Evolutionary conservation across 2,797 vertebrate species (phyloP), one percentile per base, ranked within the genome.

Genomic region (Thamnophis elegans): DNA sequence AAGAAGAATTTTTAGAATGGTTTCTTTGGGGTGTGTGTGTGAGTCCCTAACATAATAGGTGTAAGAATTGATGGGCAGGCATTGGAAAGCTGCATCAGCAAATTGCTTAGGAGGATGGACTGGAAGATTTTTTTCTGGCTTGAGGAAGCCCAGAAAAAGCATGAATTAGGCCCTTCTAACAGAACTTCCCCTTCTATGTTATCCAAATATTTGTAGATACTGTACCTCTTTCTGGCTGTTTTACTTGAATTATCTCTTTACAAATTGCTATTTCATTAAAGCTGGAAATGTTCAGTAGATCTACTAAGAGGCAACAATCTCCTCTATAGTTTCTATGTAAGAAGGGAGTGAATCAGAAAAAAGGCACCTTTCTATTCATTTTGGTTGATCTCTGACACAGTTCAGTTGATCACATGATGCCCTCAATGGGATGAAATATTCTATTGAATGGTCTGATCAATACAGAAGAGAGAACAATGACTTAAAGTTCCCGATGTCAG

Each of bases 21-120:
- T 91, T 96, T 28, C 18, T n/a, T 1, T 18, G 95, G 18, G 18
- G 18, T 1, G 18, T 95, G 18, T 9, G 95, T 89, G 58, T 92
- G 90, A 8, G 86, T 92, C 94, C 95, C 95, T 92, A 95, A 92
- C 90, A 91, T 93, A 94, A 65, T 92, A 89, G 90, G 94, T 94
- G 68, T 86, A 93, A 93, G 56, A 93, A 87, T 73, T 95, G 91
- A 94, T n/a, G 25, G 55, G 55, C 1, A 87, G 89, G 89, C 93
- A 95, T 93, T 55, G 88, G 89, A 36, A 86, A 93, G 25, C 89
- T 47, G 26, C 94, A 62, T 86, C 87, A 95, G 88, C 82, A 96
- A 86, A 65, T 93, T 62, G 94, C 94, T 82, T 5, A 87, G 10
- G 28, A n/a, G 53, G 78, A n/a, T 18, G 47, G 87, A 93, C 95